Conservation (phyloP, 2,797 vertebrate genomes). For the Neopelma chrysocephalum region DNA sequence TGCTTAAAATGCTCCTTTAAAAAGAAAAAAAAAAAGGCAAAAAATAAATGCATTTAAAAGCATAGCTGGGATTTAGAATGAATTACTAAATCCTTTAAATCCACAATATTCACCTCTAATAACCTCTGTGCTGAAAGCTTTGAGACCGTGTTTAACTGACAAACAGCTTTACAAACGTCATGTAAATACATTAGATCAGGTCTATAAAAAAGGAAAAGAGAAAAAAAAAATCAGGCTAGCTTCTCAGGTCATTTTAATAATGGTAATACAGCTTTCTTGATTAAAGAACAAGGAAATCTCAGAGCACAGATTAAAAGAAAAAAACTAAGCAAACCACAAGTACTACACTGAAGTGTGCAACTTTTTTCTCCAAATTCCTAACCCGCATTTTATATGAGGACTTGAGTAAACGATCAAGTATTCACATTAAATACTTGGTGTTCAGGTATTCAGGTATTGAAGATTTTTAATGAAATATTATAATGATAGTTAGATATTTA, state of each 20-base stretch:
- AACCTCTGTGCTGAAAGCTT: slow-evolving; percentile 51
- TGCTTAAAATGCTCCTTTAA: slow-evolving; percentile 7
- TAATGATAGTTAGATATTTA: neutral
- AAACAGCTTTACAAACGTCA: slow-evolving; percentile 38
- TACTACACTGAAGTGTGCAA: neutral
- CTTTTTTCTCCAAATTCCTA: neutral
- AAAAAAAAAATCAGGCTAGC: neutral
- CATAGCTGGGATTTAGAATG: slow-evolving; percentile 60
- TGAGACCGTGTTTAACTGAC: slow-evolving; percentile 35
- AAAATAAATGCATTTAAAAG: slow-evolving; percentile 44
- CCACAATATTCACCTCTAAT: slow-evolving; percentile 71
- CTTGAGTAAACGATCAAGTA: neutral
- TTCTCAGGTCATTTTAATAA: slow-evolving; percentile 17
- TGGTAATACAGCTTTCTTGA: neutral
- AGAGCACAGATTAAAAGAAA: neutral
- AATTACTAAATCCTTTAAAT: slow-evolving; percentile 72
- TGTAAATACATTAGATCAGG: slow-evolving; percentile 52
- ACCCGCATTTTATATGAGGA: neutral
- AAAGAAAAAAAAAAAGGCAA: neutral
- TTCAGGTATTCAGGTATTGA: neutral
- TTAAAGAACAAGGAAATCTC: neutral
- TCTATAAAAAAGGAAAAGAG: neutral
- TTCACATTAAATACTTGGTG: neutral
- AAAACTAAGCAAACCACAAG: neutral
- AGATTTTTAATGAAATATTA: neutral